These are phyloP conservation scores for Heliconius sara DNA, from an alignment of 2,888 invertebrate species.

Conservation along the genomic window DNA sequence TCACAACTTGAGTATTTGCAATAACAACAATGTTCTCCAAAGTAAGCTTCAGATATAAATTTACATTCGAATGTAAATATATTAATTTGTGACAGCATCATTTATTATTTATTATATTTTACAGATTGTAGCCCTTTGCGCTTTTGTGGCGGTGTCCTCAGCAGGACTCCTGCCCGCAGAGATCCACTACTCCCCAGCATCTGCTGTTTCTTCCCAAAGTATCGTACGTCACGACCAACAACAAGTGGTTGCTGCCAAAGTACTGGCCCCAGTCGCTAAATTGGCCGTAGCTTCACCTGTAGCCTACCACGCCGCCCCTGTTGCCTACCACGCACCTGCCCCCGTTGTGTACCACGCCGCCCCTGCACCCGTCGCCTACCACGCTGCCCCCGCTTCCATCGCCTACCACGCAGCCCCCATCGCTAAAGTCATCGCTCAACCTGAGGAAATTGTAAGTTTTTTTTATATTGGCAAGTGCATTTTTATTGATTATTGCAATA, in stretches of 20 bases:
- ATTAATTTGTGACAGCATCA: background rate
- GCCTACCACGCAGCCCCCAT: conserved; percentile 52
- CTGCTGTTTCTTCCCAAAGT: conserved; percentile 66
- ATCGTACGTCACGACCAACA: conserved; percentile 66
- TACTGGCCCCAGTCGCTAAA: conserved; percentile 54
- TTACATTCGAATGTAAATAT: background rate
- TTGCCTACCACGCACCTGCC: conserved; percentile 55
- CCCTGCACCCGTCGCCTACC: conserved; percentile 51
- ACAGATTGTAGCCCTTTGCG: conserved; percentile 55
- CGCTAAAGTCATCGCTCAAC: conserved; percentile 51
- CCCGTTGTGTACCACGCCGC: conserved; percentile 63
- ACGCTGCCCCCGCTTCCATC: conserved; percentile 50
- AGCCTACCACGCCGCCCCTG: conserved; percentile 59
- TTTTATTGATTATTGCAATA: background rate
- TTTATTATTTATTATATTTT: conserved; percentile 41
- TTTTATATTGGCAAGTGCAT: background rate
- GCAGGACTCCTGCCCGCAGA: conserved; percentile 60
- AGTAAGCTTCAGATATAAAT: conserved; percentile 51
- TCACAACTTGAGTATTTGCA: conserved; percentile 35
- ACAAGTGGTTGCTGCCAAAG: conserved; percentile 56
- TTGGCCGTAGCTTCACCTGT: conserved; percentile 58
- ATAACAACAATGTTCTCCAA: conserved; percentile 64
- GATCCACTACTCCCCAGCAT: conserved; percentile 64
- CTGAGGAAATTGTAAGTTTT: conserved; percentile 52
- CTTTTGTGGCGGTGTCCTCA: conserved; percentile 56